Evolutionary conservation across 2,888 invertebrate species (phyloP), one percentile per base, ranked within the genome.

Genomic region (Zygogramma bicolorata): DNA sequence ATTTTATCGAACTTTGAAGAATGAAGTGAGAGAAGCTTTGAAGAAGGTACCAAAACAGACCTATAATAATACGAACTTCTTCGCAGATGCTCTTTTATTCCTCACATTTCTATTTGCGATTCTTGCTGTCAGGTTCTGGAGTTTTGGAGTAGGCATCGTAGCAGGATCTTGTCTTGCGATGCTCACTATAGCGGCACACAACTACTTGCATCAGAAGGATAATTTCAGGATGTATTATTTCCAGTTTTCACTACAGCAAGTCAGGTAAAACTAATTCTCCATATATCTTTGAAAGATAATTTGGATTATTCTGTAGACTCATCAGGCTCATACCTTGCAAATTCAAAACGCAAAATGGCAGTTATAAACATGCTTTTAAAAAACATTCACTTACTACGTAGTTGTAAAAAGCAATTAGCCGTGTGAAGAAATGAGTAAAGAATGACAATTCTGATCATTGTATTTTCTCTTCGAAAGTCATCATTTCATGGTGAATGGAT

Each of bases 171-270:
- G 90, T 1, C 83, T 94, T 1, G 88, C 90, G 0, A 90, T 92
- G 88, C 87, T 90, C 0, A 87, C 89, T 0, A 89, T 93, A 10
- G 88, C 89, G 1, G 90, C 92, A 0, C 95, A 95, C 83, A 95
- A 95, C 84, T 95, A 92, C 82, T 91, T 94, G 79, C 95, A 95
- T 83, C 90, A 91, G 80, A 90, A 89, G 71, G 92, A 94, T 71
- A 94, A 92, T 84, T 94, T 93, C 90, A 90, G 94, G 69, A 94
- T 94, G 93, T 93, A 92, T 82, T 90, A 93, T 71, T 93, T 94
- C 81, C 93, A 95, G 81, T 86, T 95, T 73, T 89, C 90, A 18
- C 83, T 92, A 78, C 88, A 93, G 89, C 91, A 92, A 1, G 91
- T 92, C 62, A 89, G 89, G 92, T 92, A 84, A 83, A 83, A 15